phyloP scores from a whole-genome alignment of 2,797 vertebrate species.

The Sebastiscus tertius region DNA sequence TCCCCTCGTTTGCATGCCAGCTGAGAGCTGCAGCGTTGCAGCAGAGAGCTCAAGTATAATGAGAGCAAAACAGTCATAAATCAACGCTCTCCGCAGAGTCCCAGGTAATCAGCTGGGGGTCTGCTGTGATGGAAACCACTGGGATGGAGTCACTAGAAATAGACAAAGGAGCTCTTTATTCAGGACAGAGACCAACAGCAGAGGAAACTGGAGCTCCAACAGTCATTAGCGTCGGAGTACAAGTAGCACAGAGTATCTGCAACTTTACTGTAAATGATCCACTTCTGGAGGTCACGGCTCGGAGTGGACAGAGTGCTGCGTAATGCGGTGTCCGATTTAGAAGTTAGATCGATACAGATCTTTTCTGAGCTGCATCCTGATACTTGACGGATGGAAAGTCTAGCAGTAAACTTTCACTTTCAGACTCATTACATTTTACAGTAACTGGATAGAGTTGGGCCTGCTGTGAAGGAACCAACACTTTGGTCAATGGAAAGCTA shows the following conservation, averaged over 20 bases:
- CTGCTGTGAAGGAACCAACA: not conserved
- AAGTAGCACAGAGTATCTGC: constrained; percentile 18
- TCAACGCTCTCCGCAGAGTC: constrained; percentile 62
- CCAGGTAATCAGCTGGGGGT: constrained; percentile 65
- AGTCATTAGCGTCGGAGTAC: constrained; percentile 53
- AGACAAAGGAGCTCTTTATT: constrained; percentile 63
- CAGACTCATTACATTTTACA: not conserved
- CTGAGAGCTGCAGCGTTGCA: constrained; percentile 29
- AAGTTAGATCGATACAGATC: constrained; percentile 23
- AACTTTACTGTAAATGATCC: constrained; percentile 42
- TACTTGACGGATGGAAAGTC: constrained; percentile 17
- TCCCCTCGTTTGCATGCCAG: constrained; percentile 2
- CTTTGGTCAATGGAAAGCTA: not conserved
- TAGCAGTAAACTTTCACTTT: not conserved
- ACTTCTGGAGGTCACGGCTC: constrained; percentile 36
- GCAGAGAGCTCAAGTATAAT: constrained; percentile 45
- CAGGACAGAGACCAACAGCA: constrained; percentile 54
- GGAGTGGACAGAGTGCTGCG: not conserved
- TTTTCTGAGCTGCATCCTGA: constrained; percentile 16
- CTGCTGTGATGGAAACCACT: constrained; percentile 50
- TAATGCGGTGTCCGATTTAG: constrained; percentile 20
- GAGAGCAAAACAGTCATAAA: constrained; percentile 73
- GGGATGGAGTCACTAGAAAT: constrained; percentile 70
- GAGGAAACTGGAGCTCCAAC: constrained; percentile 57
- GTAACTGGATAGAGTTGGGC: not conserved